Evolutionary conservation across 2,797 vertebrate species (phyloP).

Genomic region (Pelochelys cantorii): DNA sequence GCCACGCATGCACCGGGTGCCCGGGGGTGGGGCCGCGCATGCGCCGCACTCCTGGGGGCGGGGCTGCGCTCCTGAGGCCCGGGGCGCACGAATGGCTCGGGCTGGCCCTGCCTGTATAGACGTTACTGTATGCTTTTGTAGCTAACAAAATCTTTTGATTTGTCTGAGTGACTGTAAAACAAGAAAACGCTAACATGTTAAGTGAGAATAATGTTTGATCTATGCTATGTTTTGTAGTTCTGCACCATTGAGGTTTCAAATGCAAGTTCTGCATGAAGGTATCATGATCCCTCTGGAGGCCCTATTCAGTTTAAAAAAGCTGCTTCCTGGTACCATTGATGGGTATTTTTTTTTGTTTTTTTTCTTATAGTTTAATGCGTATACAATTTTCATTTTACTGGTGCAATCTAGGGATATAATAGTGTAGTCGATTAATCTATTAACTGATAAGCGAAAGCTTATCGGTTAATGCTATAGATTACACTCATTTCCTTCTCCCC

Average conservation of each 20-base stretch:
- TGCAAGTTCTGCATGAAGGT: background rate
- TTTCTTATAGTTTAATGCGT: background rate
- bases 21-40: no score
- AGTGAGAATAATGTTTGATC: background rate
- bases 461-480: no score
- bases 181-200: rapidly evolving
- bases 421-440: no score
- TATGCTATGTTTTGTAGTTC: rapidly evolving
- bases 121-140: rapidly evolving
- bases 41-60: no score
- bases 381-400: background rate
- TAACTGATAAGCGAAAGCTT: no score
- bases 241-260: background rate
- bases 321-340: background rate
- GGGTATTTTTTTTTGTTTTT: background rate
- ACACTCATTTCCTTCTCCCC: no score
- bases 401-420: no score
- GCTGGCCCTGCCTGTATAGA: no score
- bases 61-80: no score
- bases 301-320: background rate
- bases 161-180: background rate
- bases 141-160: background rate
- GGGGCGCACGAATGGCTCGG: no score
- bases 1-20: no score
- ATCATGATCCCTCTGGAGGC: background rate